These are phyloP conservation scores for Mobula hypostoma DNA, from an alignment of 2,113 vertebrate species.

Conservation along the genomic window DNA sequence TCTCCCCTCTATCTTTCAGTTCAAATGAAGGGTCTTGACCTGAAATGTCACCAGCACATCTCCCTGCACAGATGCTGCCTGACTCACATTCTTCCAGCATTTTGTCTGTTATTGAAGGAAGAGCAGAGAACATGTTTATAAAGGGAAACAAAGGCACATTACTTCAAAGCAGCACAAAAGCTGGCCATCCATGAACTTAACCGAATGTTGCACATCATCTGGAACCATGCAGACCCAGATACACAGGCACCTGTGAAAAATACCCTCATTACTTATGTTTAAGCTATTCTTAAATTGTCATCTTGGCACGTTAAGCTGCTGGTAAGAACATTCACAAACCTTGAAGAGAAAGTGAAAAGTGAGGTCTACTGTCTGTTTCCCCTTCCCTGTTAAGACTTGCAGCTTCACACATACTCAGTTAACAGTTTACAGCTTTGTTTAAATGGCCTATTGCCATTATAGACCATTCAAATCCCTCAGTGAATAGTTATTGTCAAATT, in stretches of 20 bases:
- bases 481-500: background rate
- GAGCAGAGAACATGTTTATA: conserved; percentile 93
- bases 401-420: background rate
- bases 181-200: no score
- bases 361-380: background rate
- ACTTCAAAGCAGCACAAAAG: conserved; percentile 94
- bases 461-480: background rate
- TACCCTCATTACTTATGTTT: background rate
- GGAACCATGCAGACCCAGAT: background rate
- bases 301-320: background rate
- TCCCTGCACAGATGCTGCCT: no score
- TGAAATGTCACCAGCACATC: no score
- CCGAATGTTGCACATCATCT: background rate
- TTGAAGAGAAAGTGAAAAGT: background rate
- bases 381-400: background rate
- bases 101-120: no score
- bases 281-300: background rate
- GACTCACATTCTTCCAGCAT: no score
- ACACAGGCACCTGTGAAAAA: background rate
- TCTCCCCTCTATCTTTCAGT: no score
- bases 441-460: background rate
- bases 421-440: background rate
- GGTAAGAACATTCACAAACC: background rate
- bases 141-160: conserved; percentile 99
- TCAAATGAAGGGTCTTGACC: no score